Base-by-base conservation (phyloP, 2,888 invertebrate genomes). In the Lacanobia wlatinum region DNA sequence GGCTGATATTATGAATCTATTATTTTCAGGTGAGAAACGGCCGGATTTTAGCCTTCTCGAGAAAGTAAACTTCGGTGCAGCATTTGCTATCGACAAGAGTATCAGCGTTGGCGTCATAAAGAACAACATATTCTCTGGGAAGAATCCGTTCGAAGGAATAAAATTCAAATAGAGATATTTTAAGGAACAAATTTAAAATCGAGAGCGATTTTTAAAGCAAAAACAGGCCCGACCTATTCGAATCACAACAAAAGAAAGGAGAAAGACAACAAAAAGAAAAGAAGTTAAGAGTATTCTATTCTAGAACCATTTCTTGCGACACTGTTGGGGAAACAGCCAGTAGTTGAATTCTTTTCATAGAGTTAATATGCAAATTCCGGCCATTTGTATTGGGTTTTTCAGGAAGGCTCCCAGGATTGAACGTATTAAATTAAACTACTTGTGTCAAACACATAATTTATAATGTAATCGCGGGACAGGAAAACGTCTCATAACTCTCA, bases 51-150 rank as follows among this genome's bases (percentile, higher is more conserved):
- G 61, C 28, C 9, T 73, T 38, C 0, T 62, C 0, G 72, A 73
- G 18, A 72, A 50, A 16, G 72, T 73, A 21, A 60, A 62, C 56
- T n/a, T 61, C 18, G 72, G 72, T 3, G 60, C 55, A 55, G 72
- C 61, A 14, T 61, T 73, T 3, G 72, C 40, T 14, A 0, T 72
- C 12, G 56, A 59, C 72, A 55, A 23, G 12, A 73, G 62, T 34
- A 18, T 71, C 16, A 46, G 59, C 52, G 0, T 71, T 16, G 71
- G 71, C n/a, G 46, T 71, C 1, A 52, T 71, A 34, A 71, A 70
- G 52, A 38, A 71, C 23, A 71, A 70, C 14, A 16, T 71, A 34
- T 71, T 70, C 7, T 18, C 18, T 50, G 70, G 70, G 21, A 70
- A 52, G 18, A 59, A 70, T 50, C 70, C 50, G 3, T 52, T 70